These are phyloP conservation scores for Xylocopa sonorina DNA, from an alignment of 1,140 invertebrate genomes.

Conservation along the genomic window DNA sequence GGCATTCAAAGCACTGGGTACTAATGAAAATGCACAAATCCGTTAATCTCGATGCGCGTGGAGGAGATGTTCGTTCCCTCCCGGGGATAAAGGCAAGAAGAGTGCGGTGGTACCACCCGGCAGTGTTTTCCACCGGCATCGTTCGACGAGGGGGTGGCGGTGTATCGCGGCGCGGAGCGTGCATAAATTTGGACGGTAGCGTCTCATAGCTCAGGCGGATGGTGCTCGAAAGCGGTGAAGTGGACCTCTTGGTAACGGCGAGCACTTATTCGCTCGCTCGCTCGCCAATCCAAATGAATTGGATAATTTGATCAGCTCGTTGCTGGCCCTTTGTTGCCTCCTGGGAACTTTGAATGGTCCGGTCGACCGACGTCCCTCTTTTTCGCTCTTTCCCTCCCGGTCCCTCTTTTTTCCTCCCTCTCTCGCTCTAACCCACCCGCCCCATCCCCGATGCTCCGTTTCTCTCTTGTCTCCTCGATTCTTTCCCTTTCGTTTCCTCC, in stretches of 20 bases:
- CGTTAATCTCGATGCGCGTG: conserved; percentile 2
- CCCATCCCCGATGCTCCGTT: conserved; percentile 14
- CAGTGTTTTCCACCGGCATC: neutral
- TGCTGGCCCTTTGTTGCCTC: conserved; percentile 82
- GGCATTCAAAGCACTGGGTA: neutral
- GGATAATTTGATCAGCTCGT: conserved; percentile 82
- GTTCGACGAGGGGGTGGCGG: neutral
- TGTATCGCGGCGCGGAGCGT: conserved; percentile 58
- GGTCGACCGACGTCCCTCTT: conserved; percentile 73
- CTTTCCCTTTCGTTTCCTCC: conserved; percentile 41
- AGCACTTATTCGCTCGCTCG: conserved; percentile 76
- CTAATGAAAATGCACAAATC: neutral
- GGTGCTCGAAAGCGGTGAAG: conserved; percentile 65
- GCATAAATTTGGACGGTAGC: conserved; percentile 74
- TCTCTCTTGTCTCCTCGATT: conserved; percentile 67
- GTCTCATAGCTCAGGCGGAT: conserved; percentile 67
- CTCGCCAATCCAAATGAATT: conserved; percentile 82
- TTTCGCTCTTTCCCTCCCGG: conserved; percentile 58
- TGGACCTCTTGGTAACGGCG: conserved; percentile 69
- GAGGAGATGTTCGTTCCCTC: neutral
- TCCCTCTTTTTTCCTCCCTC: conserved; percentile 53
- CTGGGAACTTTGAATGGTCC: conserved; percentile 82
- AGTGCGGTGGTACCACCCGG: neutral
- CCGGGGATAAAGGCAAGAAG: conserved; percentile 9
- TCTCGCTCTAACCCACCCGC: too few relatives aligned